phyloP scores from a whole-genome alignment of 1,140 invertebrate genomes.

The Anoplolepis gracilipes region DNA sequence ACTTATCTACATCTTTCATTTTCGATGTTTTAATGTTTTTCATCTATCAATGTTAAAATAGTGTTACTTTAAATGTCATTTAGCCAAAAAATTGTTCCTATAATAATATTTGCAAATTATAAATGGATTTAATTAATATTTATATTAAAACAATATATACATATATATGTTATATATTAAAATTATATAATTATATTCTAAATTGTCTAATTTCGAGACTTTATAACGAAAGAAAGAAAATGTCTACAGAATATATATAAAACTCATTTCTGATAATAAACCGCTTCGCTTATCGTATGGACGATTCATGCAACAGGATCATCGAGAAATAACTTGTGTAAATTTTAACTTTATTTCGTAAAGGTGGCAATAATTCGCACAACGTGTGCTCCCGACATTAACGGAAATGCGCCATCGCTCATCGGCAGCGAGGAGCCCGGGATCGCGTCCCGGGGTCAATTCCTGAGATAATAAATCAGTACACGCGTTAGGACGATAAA shows the following conservation, averaged over 20 bases:
- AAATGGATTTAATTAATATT: background rate
- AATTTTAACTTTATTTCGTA: slow-evolving; percentile 59
- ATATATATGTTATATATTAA: background rate
- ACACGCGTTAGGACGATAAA: slow-evolving; percentile 70
- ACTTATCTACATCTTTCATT: slow-evolving; percentile 37
- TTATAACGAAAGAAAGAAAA: background rate
- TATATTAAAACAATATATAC: no score
- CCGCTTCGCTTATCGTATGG: background rate
- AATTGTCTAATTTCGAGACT: background rate
- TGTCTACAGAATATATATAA: no score
- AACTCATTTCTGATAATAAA: background rate
- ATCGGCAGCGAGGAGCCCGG: slow-evolving; percentile 44
- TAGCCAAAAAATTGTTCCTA: slow-evolving; percentile 6
- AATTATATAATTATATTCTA: background rate
- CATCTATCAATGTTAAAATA: background rate
- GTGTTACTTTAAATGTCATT: slow-evolving; percentile 25
- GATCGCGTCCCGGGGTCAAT: slow-evolving; percentile 63
- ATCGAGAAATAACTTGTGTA: background rate
- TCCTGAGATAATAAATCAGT: slow-evolving; percentile 72
- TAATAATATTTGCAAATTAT: slow-evolving; percentile 23
- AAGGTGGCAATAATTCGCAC: slow-evolving; percentile 68
- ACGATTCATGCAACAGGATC: background rate
- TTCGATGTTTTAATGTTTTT: slow-evolving; percentile 54
- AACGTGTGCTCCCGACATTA: slow-evolving; percentile 64
- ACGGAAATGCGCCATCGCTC: slow-evolving; percentile 66